Percentiles rank a stretch among this genome's conserved stretches.
Evolutionary conservation across 1,140 invertebrate species (phyloP).

Genomic region (Drosophila nannoptera): DNA sequence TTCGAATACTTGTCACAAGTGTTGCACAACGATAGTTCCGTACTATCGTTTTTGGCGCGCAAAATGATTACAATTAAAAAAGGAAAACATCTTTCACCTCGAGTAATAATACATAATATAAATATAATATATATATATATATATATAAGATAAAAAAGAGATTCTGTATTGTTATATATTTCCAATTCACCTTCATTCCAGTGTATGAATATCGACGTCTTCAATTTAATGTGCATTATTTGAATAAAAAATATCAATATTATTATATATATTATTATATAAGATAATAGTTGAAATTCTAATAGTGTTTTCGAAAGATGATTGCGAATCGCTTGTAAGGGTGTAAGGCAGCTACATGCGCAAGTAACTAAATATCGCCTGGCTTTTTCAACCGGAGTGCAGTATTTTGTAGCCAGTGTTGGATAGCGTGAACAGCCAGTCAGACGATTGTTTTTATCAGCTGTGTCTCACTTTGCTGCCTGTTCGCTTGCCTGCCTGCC

Average conservation of each 20-base stretch:
- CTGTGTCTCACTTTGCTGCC: slow-evolving; percentile 38
- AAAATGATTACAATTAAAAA: neutral
- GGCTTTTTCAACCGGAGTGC: slow-evolving; percentile 15
- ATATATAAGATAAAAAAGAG: too few species aligned
- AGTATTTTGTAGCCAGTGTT: slow-evolving; percentile 20
- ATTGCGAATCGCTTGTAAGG: neutral
- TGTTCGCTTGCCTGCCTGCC: too few species aligned
- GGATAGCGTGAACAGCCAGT: neutral
- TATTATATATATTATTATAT: too few species aligned
- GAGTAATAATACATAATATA: too few species aligned
- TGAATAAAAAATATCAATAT: too few species aligned
- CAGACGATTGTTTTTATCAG: slow-evolving; percentile 38
- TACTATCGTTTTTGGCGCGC: neutral
- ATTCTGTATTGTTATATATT: too few species aligned
- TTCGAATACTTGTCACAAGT: neutral
- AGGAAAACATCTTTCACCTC: neutral
- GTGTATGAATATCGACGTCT: too few species aligned
- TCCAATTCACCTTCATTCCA: too few species aligned
- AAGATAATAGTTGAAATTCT: too few species aligned
- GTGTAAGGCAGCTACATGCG: neutral
- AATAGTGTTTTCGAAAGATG: too few species aligned
- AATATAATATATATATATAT: too few species aligned
- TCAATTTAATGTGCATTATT: too few species aligned
- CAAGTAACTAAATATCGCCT: neutral
- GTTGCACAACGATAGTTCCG: slow-evolving; percentile 1